Conservation (phyloP, 2,888 invertebrate species). For the Trichopria drosophilae region DNA sequence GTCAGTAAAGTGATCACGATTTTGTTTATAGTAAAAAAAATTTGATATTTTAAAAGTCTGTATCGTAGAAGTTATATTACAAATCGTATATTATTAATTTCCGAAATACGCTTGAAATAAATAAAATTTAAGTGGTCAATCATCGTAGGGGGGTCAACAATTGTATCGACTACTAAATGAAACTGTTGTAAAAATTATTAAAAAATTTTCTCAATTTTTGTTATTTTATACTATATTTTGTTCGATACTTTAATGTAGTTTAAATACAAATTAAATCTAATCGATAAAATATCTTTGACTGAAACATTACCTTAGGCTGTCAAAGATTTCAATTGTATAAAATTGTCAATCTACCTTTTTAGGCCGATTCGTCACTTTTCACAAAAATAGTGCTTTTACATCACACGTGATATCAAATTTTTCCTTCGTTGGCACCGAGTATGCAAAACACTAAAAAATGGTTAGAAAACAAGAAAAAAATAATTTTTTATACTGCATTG, state of each 20-base stretch:
- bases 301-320: constrained; percentile 1
- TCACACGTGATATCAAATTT: constrained; percentile 15
- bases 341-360: constrained; percentile 15
- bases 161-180: too few relatives aligned
- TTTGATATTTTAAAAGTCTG: too few relatives aligned
- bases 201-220: neutral
- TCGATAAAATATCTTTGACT: constrained; percentile 2
- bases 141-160: too few relatives aligned
- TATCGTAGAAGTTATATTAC: too few relatives aligned
- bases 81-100: too few relatives aligned
- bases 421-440: constrained; percentile 9
- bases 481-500: neutral
- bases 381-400: constrained; percentile 17
- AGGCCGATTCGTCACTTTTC: constrained; percentile 22
- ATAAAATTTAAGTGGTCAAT: too few relatives aligned
- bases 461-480: constrained; percentile 9
- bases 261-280: neutral
- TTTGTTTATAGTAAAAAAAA: too few relatives aligned
- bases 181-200: neutral
- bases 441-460: constrained; percentile 17
- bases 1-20: too few relatives aligned
- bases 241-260: too few relatives aligned
- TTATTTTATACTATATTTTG: neutral
- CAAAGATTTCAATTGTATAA: neutral
- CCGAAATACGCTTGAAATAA: too few relatives aligned